Percentiles rank a stretch among this genome's conserved stretches.
These are phyloP conservation scores for Microcebus jonahi DNA, from an alignment of 2,113 vertebrate genomes.

Conservation along the genomic window DNA sequence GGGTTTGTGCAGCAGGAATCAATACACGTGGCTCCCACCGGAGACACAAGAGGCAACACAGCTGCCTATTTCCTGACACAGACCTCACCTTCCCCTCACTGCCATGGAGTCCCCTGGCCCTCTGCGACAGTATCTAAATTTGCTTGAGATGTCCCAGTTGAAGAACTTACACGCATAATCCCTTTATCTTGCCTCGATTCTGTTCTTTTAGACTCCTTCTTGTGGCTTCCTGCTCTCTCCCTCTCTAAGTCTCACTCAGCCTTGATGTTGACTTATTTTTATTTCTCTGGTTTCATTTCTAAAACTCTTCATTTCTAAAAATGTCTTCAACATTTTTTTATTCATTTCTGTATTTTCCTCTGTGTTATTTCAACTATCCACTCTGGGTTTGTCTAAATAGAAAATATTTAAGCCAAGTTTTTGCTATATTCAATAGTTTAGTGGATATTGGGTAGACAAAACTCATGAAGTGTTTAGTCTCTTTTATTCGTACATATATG, in stretches of 20 bases:
- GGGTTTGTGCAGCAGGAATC: neutral
- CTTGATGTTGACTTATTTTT: neutral
- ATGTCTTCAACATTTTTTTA: neutral
- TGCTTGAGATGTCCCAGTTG: no score
- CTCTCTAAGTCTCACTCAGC: neutral
- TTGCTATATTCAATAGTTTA: neutral
- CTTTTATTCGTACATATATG: neutral
- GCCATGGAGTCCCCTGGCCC: neutral
- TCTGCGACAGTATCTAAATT: neutral
- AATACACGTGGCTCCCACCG: neutral
- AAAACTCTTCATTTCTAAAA: neutral
- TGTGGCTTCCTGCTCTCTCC: neutral
- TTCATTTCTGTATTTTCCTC: neutral
- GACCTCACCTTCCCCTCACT: neutral
- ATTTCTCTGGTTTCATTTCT: neutral
- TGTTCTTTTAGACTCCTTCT: neutral
- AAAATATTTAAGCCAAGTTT: neutral
- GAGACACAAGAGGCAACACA: neutral
- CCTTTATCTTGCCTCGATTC: neutral
- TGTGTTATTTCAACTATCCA: neutral
- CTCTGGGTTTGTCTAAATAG: constrained; percentile 5
- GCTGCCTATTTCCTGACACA: neutral
- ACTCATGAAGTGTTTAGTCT: neutral
- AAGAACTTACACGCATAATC: neutral
- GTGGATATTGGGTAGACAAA: neutral